These are phyloP conservation scores for Pelagia noctiluca DNA, from an alignment of 30 jellyfish, hydroid and myxozoan species.

Conservation along the genomic window DNA sequence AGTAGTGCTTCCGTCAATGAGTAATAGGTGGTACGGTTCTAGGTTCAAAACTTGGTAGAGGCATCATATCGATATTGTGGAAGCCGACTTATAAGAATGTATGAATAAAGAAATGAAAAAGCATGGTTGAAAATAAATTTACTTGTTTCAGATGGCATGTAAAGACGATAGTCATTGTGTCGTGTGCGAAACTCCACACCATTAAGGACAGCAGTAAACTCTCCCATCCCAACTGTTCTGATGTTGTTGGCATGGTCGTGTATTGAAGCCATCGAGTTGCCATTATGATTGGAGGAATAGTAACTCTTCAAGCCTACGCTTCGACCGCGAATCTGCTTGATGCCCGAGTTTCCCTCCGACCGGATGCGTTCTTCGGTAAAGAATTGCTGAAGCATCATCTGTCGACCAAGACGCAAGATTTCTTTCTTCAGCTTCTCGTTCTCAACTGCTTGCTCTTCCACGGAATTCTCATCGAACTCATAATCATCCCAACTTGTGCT, in stretches of 20 bases:
- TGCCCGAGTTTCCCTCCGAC: slow-evolving; percentile 92
- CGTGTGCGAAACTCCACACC: slow-evolving; percentile 98
- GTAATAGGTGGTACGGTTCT: too few species aligned
- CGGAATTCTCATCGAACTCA: too few species aligned
- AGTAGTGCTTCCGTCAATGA: neutral
- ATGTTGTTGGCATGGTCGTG: slow-evolving; percentile 95
- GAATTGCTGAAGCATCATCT: slow-evolving; percentile 90
- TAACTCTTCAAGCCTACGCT: slow-evolving; percentile 72
- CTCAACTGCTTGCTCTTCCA: slow-evolving; percentile 47
- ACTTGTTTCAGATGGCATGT: slow-evolving; percentile 58
- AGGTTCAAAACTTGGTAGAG: too few species aligned
- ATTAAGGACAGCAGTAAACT: slow-evolving; percentile 87
- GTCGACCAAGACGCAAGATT: slow-evolving; percentile 64
- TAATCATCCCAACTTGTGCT: too few species aligned
- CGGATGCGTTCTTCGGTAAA: slow-evolving; percentile 86
- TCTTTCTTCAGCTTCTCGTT: slow-evolving; percentile 46
- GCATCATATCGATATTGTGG: too few species aligned
- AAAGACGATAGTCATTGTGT: slow-evolving; percentile 93
- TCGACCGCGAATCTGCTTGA: slow-evolving; percentile 82
- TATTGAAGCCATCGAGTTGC: slow-evolving; percentile 86
- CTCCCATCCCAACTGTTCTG: slow-evolving; percentile 98
- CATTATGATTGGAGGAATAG: slow-evolving; percentile 75
- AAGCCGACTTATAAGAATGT: too few species aligned
- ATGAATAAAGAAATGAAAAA: too few species aligned
- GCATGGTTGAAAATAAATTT: too few species aligned